Evolutionary conservation across 1,140 invertebrate species (phyloP), one percentile per base, ranked within the genome.

Genomic region (Leptopilina boulardi): DNA sequence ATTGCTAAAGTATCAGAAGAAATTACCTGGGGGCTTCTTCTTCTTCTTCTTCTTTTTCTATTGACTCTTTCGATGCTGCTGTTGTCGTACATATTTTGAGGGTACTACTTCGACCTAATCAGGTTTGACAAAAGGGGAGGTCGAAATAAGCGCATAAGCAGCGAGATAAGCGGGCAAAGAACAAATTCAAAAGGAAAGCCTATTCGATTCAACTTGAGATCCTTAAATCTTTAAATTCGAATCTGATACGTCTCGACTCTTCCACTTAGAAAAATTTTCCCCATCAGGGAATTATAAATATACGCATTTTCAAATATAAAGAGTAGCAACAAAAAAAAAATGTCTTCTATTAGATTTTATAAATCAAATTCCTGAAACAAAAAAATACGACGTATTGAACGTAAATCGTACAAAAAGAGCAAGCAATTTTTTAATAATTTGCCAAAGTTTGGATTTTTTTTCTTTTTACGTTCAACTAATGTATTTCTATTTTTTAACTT

Each of bases 11-110:
- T 18, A 70, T 71, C 77, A 54, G 30, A 70, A 71, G 75, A 79
- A 81, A 81, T 81, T 77, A 81, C 77, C 80, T 81, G 77, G 73
- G 73, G 80, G 77, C 77, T 77, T 76, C 75, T 75, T 76, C 75
- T 75, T 77, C 75, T 75, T 76, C 75, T 75, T 77, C 77, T 77
- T 76, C 75, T 75, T 76, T 73, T 75, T 77, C 76, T 79, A 82
- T 79, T 78, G 77, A 78, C 76, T 82, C 59, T 59, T 70, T 74
- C 70, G 77, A 82, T 82, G 77, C 77, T 76, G 56, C 47, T 75
- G 73, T 71, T 2, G 15, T 15, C 59, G 15, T 26, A 66, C 59
- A 13, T 66, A 66, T 76, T 76, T 81, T 70, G 54, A 78, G 73
- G 74, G 74, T n/a, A 80, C 76, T 71, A 56, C 78, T 80, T 71